Base-by-base conservation (phyloP, 2,888 invertebrate genomes). In the Hyposoter didymator region DNA sequence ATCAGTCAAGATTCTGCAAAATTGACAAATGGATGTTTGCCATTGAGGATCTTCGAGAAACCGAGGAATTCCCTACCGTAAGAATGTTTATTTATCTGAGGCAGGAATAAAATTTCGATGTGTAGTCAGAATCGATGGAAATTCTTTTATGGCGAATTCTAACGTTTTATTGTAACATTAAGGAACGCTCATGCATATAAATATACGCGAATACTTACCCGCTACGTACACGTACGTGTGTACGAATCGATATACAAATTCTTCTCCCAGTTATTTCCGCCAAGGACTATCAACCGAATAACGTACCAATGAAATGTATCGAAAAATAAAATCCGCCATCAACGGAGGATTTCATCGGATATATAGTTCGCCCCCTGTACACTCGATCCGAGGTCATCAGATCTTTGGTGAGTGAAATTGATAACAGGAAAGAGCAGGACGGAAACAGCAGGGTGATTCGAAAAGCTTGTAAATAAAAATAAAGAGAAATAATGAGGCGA, bases 141-240 rank as follows among this genome's bases (percentile, higher is more conserved):
- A 59, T 59, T 59, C 59, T 59, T 59, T 59, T 28, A 59, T 59
- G 59, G 8, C 14, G 28, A 22, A 22, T 22, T 28, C 14, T 28
- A 59, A 59, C 22, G 59, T 59, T 59, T 59, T 59, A 59, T 14
- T 59, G 39, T 39, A 28, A 59, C 59, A 28, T 28, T 59, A 59
- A 59, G 28, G 59, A 59, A 28, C 19, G 22, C 59, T 59, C 59
- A 14, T 28, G 14, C 28, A 59, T 59, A 59, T 59, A 59, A 22
- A 59, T 59, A 28, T 28, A 59, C 22, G 22, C 28, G 28, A 59
- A 59, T 59, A 28, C 28, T 59, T 28, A 28, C 12, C 5, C 14
- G 28, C 59, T n/a, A 28, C 5, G 14, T 55, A 55, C 14, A 28
- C 17, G 47, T 14, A 22, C n/a, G n/a, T n/a, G 28, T 59, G 2